Evolutionary conservation across 2,113 vertebrate genomes (phyloP), one percentile per base, ranked within the genome.

Genomic region (Arizona elegans): DNA sequence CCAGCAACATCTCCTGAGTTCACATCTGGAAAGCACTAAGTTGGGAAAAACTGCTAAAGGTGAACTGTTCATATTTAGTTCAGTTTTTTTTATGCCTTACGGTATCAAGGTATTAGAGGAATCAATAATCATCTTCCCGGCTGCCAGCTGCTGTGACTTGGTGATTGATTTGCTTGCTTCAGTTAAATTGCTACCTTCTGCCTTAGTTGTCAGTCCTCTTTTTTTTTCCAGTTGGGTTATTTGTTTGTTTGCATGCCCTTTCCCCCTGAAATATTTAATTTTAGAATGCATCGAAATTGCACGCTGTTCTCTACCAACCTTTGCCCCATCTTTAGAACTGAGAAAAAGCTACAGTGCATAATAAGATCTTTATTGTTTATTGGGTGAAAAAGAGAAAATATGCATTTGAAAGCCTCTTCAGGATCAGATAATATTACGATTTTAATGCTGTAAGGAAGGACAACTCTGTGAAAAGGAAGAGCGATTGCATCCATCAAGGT

Each of bases 91-190:
- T 19, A 65, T 47, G 58, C 50, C 86, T 65, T 38, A 65, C 86
- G 17, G 26, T 87, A 92, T 92, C 56, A 87, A 88, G 91, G 52
- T 93, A 90, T 93, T 90, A 93, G 50, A 26, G 75, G 81, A 65
- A 90, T 90, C 89, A 21, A 93, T 93, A 90, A 62, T 81, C 55
- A 81, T 29, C 62, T 88, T 65, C 92, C 87, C 24, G 11, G 21
- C 91, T 56, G 95, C 55, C 87, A 91, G 9, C 54, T 11, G 2
- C 50, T 1, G 0, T 0, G 1, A n/a, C 26, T 0, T 2, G 10
- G 23, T 5, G 93, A 5, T 88, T 26, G 95, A 47, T 91, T 75
- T 93, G 33, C 92, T 89, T 93, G 12, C 0, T 1, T 91, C 94
- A 90, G 81, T 87, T 0, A 0, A 7, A 0, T 1, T 0, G 2